A percentile compares a stretch with the other conserved stretches of the same genome.
These are phyloP conservation scores for Zosterops pallidus DNA, from an alignment of 2,113 vertebrate genomes.

Conservation along the genomic window DNA sequence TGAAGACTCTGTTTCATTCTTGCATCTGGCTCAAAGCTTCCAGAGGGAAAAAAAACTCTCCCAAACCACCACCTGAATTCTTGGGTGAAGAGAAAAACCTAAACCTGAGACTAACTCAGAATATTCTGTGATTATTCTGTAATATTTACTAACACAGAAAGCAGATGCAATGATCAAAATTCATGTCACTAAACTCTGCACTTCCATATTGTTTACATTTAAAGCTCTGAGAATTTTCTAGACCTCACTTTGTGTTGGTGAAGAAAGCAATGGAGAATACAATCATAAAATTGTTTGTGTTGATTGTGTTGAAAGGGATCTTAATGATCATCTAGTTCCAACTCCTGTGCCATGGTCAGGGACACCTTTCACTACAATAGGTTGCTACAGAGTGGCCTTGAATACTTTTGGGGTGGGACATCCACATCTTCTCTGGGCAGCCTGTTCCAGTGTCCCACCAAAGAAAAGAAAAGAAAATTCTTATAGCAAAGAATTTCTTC, in stretches of 20 bases:
- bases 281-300: background rate
- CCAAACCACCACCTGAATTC: no score
- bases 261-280: background rate
- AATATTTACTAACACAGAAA: background rate
- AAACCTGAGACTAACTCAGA: background rate
- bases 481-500: background rate
- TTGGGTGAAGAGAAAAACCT: no score
- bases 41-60: no score
- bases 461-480: no score
- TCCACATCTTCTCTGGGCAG: background rate
- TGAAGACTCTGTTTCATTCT: no score
- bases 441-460: background rate
- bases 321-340: background rate
- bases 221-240: background rate
- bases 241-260: background rate
- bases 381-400: background rate
- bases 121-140: background rate
- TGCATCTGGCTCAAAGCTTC: no score
- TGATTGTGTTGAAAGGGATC: background rate
- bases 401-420: background rate
- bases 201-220: background rate
- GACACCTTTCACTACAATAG: background rate
- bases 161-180: background rate
- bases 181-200: background rate
- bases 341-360: background rate